phyloP scores from a whole-genome alignment of 1,140 invertebrate species.

The Cyclina sinensis region DNA sequence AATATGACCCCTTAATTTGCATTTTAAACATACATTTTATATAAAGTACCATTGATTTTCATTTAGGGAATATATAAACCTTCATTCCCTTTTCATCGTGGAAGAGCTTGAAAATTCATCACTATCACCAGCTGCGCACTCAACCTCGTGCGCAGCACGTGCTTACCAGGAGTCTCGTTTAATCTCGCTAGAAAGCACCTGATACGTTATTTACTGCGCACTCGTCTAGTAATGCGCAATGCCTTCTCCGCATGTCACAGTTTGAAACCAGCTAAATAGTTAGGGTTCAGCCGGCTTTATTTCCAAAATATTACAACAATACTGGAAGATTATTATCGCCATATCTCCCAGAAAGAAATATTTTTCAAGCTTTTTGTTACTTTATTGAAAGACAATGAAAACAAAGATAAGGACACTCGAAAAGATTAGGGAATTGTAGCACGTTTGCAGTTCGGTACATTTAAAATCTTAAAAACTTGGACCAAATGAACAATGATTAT shows the following conservation, averaged over 20 bases:
- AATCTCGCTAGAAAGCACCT: conserved; percentile 63
- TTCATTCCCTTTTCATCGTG: not conserved
- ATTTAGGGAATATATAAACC: not conserved
- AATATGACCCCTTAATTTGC: too few relatives aligned
- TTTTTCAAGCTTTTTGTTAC: not conserved
- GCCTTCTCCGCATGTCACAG: conserved; percentile 40
- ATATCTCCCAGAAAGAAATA: conserved; percentile 37
- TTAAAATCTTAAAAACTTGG: too few relatives aligned
- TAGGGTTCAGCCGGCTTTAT: conserved; percentile 57
- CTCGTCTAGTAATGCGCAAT: conserved; percentile 40
- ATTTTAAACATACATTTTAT: too few relatives aligned
- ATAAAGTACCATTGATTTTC: not conserved
- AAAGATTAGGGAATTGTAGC: not conserved
- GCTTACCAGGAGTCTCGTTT: conserved; percentile 63
- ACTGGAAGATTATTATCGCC: conserved; percentile 29
- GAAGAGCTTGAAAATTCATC: conserved; percentile 40
- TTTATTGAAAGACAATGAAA: not conserved
- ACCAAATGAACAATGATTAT: too few relatives aligned
- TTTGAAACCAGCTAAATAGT: conserved; percentile 59
- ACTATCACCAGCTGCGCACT: conserved; percentile 55
- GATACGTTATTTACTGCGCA: conserved; percentile 66
- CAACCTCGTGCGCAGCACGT: conserved; percentile 64
- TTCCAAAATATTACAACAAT: conserved; percentile 61
- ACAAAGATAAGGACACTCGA: not conserved
- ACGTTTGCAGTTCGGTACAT: not conserved